Conservation (phyloP, 2,113 vertebrate genomes). For the Ictalurus furcatus region DNA sequence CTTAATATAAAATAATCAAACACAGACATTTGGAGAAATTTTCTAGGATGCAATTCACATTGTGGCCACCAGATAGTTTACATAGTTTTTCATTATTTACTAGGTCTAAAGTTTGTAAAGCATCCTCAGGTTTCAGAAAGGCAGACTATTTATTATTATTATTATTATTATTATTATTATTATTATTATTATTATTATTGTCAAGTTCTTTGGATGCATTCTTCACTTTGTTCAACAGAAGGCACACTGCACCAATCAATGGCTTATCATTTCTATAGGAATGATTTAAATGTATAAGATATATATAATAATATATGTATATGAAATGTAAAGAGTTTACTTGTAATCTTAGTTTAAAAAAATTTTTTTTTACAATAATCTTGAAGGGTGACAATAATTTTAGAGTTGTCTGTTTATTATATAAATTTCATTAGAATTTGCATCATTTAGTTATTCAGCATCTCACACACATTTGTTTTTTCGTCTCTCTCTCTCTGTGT, state of each 20-base stretch:
- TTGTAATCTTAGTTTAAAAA: no score
- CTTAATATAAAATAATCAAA: not conserved
- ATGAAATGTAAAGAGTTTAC: not conserved
- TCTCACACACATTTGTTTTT: slow-evolving; percentile 29
- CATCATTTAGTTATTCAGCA: not conserved
- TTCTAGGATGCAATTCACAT: not conserved
- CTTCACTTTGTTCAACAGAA: not conserved
- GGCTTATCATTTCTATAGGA: not conserved
- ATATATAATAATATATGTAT: no score
- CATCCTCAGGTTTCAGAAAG: not conserved
- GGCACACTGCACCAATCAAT: not conserved
- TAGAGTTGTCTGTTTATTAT: not conserved
- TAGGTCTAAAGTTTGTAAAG: not conserved
- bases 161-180: slow-evolving; percentile 6
- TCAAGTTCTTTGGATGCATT: not conserved
- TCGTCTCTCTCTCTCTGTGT: slow-evolving; percentile 7
- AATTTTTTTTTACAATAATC: not conserved
- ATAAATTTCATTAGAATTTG: not conserved
- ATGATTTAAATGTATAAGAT: no score
- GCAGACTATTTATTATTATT: not conserved
- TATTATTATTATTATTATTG: slow-evolving; percentile 8
- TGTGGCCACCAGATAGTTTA: slow-evolving; percentile 49
- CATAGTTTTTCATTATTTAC: not conserved
- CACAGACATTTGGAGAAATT: not conserved
- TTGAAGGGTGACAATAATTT: not conserved